These are phyloP conservation scores for Hepsetus odoe DNA, from an alignment of 2,113 vertebrate genomes.

Conservation along the genomic window DNA sequence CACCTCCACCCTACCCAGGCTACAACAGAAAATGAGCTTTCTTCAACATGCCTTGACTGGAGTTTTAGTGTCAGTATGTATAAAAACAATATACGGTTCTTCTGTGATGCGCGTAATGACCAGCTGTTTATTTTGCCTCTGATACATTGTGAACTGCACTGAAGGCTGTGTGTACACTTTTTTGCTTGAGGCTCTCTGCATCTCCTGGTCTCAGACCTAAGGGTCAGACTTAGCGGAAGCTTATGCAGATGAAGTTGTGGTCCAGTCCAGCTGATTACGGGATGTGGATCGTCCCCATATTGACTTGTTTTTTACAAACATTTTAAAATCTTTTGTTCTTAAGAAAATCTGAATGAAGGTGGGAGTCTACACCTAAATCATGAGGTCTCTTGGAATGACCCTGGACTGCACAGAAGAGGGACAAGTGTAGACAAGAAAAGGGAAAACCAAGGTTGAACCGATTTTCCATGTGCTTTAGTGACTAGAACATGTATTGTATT, in stretches of 20 bases:
- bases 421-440: background rate
- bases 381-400: background rate
- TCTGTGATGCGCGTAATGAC: background rate
- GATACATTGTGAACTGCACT: constrained; percentile 38
- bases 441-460: background rate
- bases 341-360: background rate
- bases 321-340: background rate
- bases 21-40: constrained; percentile 77
- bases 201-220: background rate
- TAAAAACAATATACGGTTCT: background rate
- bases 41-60: background rate
- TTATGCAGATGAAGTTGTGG: background rate
- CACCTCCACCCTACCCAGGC: constrained; percentile 88
- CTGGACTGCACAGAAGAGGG: background rate
- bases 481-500: background rate
- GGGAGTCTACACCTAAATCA: background rate
- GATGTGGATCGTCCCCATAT: constrained; percentile 32
- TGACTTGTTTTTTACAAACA: background rate
- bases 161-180: background rate
- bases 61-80: background rate
- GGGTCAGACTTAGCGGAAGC: background rate
- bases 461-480: background rate
- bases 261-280: background rate
- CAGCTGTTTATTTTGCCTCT: constrained; percentile 15
- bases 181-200: background rate